phyloP scores from a whole-genome alignment of 2,888 invertebrate species.

The Phengaris arion region DNA sequence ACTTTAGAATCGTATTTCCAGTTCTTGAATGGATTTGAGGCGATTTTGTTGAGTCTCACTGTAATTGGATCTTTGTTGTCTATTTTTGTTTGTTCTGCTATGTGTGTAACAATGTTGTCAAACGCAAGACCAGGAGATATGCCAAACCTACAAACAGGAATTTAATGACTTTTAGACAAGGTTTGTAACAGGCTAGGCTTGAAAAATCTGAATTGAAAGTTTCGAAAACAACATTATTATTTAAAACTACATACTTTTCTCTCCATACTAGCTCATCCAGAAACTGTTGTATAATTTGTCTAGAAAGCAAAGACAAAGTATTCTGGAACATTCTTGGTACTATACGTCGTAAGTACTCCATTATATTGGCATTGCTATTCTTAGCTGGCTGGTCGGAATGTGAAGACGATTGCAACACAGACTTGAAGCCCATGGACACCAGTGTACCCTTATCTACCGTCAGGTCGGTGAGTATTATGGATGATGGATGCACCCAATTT shows the following conservation, averaged over 20 bases:
- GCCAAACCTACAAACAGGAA: slow-evolving; percentile 80
- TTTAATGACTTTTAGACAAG: background rate
- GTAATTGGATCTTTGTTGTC: slow-evolving; percentile 83
- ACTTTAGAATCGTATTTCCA: slow-evolving; percentile 72
- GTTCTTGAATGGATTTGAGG: slow-evolving; percentile 73
- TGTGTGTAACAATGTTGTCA: slow-evolving; percentile 88
- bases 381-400: slow-evolving; percentile 69
- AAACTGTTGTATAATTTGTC: slow-evolving; percentile 94
- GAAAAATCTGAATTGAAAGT: background rate
- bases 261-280: slow-evolving; percentile 94
- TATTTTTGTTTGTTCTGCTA: slow-evolving; percentile 86
- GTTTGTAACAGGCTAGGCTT: background rate
- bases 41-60: slow-evolving; percentile 82
- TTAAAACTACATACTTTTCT: slow-evolving; percentile 71
- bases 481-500: slow-evolving; percentile 88
- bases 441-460: slow-evolving; percentile 91
- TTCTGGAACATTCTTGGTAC: slow-evolving; percentile 96
- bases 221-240: background rate
- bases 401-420: slow-evolving; percentile 83
- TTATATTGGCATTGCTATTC: slow-evolving; percentile 86
- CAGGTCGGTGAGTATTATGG: slow-evolving; percentile 88
- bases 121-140: slow-evolving; percentile 87
- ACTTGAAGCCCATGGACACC: slow-evolving; percentile 87
- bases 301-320: slow-evolving; percentile 87
- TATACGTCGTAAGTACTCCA: slow-evolving; percentile 91